phyloP scores from a whole-genome alignment of 2,888 invertebrate genomes.

The Hypselothyrea guttata region DNA sequence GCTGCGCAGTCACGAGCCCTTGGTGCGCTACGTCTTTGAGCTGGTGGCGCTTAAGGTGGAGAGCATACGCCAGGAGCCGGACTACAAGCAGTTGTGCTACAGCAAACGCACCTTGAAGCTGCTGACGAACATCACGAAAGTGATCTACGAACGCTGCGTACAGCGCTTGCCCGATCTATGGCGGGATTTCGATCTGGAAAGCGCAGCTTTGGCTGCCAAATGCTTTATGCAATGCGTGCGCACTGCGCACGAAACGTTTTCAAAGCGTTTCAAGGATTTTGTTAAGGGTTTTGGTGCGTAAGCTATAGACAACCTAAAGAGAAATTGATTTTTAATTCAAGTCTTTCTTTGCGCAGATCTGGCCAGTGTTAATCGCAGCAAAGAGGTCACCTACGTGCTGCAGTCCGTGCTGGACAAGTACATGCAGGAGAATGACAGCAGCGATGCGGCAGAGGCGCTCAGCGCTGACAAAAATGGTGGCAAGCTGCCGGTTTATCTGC shows the following conservation, averaged over 20 bases:
- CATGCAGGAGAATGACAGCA: conserved; percentile 61
- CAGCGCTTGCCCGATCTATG: conserved; percentile 82
- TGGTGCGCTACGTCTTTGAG: conserved; percentile 84
- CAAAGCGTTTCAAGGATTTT: conserved; percentile 77
- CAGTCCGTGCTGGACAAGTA: conserved; percentile 76
- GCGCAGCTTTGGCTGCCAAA: conserved; percentile 83
- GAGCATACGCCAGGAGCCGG: conserved; percentile 73
- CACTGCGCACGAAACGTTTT: conserved; percentile 75
- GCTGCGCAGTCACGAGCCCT: conserved; percentile 83
- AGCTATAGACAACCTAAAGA: neutral
- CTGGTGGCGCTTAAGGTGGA: conserved; percentile 65
- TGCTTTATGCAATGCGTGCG: conserved; percentile 83
- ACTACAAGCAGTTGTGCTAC: conserved; percentile 78
- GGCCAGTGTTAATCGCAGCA: conserved; percentile 49
- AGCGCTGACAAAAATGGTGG: conserved; percentile 53
- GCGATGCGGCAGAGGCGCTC: conserved; percentile 40
- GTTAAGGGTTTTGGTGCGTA: conserved; percentile 76
- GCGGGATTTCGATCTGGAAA: conserved; percentile 83
- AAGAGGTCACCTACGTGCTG: conserved; percentile 66
- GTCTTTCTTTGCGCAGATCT: conserved; percentile 57
- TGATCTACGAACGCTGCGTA: conserved; percentile 82
- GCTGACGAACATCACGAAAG: conserved; percentile 76
- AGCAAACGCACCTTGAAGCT: conserved; percentile 77
- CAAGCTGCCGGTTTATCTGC: conserved; percentile 67
- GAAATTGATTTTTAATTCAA: neutral